Percentiles rank a stretch among this genome's conserved stretches.
Evolutionary conservation across 2,113 vertebrate genomes (phyloP).

Genomic region (Speoplatyrhinus poulsoni): DNA sequence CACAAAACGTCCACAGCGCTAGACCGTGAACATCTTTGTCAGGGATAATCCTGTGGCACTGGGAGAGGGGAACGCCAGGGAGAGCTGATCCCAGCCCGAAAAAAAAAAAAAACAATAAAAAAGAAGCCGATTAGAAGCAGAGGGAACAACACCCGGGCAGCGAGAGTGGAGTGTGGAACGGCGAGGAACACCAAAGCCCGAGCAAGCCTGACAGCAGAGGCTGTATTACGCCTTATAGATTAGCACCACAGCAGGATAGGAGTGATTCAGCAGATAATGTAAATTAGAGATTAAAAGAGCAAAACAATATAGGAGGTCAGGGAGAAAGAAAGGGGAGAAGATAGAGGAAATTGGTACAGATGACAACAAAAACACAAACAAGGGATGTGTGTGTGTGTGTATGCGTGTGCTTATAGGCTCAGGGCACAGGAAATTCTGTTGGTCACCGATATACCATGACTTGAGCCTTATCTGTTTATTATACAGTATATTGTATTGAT

Average conservation of each 20-base stretch:
- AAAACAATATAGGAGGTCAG: no score
- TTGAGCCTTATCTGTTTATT: no score
- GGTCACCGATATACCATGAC: no score
- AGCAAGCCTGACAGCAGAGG: slow-evolving; percentile 59
- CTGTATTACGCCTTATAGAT: slow-evolving; percentile 44
- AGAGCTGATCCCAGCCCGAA: slow-evolving; percentile 62
- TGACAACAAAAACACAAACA: no score
- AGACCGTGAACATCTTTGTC: slow-evolving; percentile 55
- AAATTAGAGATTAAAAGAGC: not conserved
- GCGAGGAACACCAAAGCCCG: slow-evolving; percentile 49
- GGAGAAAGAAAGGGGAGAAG: not conserved
- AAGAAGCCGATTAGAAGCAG: slow-evolving; percentile 64
- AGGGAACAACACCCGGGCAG: slow-evolving; percentile 61
- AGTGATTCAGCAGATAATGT: not conserved
- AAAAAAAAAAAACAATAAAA: slow-evolving; percentile 42
- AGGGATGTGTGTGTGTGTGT: no score
- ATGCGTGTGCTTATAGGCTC: no score
- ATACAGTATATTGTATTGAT: no score
- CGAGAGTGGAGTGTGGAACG: slow-evolving; percentile 39
- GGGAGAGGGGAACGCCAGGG: slow-evolving; percentile 61
- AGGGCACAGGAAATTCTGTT: no score
- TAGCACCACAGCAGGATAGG: slow-evolving; percentile 37
- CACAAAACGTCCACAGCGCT: slow-evolving; percentile 26
- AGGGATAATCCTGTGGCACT: slow-evolving; percentile 63
- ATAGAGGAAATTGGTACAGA: not conserved